Evolutionary conservation across 1,140 invertebrate genomes (phyloP).

Genomic region (Listronotus bonariensis): DNA sequence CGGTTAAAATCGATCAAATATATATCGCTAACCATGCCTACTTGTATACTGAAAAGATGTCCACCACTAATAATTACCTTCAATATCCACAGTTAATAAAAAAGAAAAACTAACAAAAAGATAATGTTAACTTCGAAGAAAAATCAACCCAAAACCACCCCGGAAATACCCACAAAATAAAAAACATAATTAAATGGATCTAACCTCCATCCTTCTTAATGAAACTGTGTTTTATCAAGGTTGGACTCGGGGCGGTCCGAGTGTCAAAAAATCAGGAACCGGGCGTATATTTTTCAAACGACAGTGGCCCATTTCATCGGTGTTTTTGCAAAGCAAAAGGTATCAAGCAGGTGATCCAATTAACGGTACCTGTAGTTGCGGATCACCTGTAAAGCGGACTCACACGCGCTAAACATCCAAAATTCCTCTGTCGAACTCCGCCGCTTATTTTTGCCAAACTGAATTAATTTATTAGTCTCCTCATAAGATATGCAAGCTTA

Average conservation of each 20-base stretch:
- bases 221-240: constrained; percentile 8
- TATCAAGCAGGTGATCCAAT: constrained; percentile 49
- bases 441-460: constrained; percentile 30
- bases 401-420: constrained; percentile 41
- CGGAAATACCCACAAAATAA: background rate
- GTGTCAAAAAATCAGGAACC: constrained; percentile 14
- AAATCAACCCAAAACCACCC: too few species aligned
- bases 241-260: background rate
- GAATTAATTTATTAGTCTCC: constrained; percentile 31
- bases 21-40: too few species aligned
- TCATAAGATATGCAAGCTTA: constrained; percentile 31
- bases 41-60: too few species aligned
- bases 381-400: constrained; percentile 45
- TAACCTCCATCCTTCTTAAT: constrained; percentile 5
- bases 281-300: constrained; percentile 23
- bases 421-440: constrained; percentile 29
- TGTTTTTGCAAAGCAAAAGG: constrained; percentile 29
- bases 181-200: background rate
- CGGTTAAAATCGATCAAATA: too few species aligned
- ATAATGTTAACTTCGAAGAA: too few species aligned
- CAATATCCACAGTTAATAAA: too few species aligned
- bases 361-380: constrained; percentile 51
- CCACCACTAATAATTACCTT: too few species aligned
- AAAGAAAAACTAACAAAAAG: too few species aligned
- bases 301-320: constrained; percentile 27